A percentile compares a stretch with the other conserved stretches of the same genome.
Evolutionary conservation across 2,113 vertebrate species (phyloP).

Genomic region (Junco hyemalis): DNA sequence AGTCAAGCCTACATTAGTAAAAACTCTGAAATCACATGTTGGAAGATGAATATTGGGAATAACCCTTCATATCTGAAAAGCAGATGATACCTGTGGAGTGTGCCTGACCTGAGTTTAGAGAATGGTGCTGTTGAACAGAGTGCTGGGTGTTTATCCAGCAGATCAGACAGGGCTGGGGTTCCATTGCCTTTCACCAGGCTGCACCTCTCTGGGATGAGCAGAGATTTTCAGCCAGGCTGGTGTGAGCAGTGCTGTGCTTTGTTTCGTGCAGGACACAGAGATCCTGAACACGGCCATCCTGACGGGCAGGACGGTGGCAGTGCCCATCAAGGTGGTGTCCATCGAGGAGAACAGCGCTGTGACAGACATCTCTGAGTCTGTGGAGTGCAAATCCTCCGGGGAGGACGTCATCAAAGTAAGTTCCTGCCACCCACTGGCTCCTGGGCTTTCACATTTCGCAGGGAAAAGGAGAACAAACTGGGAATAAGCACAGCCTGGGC

Average conservation of each 20-base stretch:
- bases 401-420: conserved; percentile 92
- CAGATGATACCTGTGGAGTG: background rate
- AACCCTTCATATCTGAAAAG: background rate
- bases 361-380: conserved; percentile 86
- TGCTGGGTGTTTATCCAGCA: background rate
- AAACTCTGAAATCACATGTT: background rate
- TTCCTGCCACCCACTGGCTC: background rate
- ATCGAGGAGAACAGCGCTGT: conserved; percentile 81
- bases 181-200: accelerated
- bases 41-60: background rate
- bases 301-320: conserved; percentile 87
- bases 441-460: background rate
- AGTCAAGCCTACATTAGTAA: background rate
- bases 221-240: background rate
- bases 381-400: conserved; percentile 86
- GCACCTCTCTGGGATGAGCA: accelerated
- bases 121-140: background rate
- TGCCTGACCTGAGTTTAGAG: background rate
- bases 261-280: conserved; percentile 82
- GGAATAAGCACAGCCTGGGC: background rate
- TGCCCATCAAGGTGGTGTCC: conserved; percentile 89
- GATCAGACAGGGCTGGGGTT: background rate
- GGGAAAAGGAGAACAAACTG: background rate
- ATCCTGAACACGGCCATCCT: conserved; percentile 94
- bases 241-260: background rate